Base-by-base conservation (phyloP, 2,113 vertebrate genomes). In the Sylvia atricapilla region DNA sequence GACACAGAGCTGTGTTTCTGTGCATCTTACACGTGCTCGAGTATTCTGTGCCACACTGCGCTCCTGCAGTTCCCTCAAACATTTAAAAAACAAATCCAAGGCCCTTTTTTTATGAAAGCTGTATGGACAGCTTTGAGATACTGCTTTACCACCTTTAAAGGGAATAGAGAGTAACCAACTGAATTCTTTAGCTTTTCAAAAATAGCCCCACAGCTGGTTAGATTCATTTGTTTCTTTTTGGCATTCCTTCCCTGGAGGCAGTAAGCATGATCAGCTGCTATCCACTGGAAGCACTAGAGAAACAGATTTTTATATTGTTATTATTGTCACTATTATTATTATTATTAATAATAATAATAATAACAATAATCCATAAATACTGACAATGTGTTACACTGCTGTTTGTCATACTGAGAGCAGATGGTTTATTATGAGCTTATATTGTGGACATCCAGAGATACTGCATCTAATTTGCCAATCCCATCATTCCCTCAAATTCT, bases 161-260 rank as follows among this genome's bases (percentile, higher is more conserved):
- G 78, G 78, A 88, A 77, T 56, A 88, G 83, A 95, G 90, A 88
- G n/a, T 56, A 85, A 76, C n/a, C 27, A 76, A 60, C 22, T 62
- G 70, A 89, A 83, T 77, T 87, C 49, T 28, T 81, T 37, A 89
- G 47, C 69, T 95, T 94, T 87, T 94, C 87, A 91, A 92, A 97
- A 94, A 97, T 91, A 96, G 69, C 52, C 82, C 73, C 76, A 90
- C 92, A 97, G 90, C 94, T 96, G 95, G 66, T 85, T 82, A 75
- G 55, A 79, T 95, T 93, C 2, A 74, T 95, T 94, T 87, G 60
- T 90, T 94, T 97, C 72, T 50, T 92, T 90, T 91, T 90, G 93
- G 44, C 79, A 74, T 84, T 94, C 80, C 22, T 91, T 70, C 58
- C 35, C 66, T 88, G 73, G 46, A 95, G 85, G 68, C 74, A 92